phyloP scores from a whole-genome alignment of 2,113 vertebrate genomes.

The Scartelaos histophorus region DNA sequence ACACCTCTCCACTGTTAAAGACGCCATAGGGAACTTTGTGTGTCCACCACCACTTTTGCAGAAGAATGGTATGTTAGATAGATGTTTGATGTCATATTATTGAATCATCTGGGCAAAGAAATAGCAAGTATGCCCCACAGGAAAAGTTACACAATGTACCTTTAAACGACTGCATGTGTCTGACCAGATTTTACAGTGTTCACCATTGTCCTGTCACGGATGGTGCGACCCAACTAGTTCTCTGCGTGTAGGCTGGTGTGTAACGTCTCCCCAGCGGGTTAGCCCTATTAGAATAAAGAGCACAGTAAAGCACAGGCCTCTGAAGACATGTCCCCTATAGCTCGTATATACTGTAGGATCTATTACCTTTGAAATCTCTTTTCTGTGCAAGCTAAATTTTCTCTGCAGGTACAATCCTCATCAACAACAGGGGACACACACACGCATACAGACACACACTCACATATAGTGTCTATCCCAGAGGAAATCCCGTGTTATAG shows the following conservation, averaged over 20 bases:
- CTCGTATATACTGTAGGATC: slow-evolving; percentile 1
- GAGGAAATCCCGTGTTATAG: slow-evolving; percentile 40
- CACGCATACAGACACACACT: background rate
- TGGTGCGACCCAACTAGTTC: slow-evolving; percentile 13
- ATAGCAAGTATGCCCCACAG: no score
- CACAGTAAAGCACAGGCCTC: slow-evolving; percentile 34
- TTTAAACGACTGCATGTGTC: background rate
- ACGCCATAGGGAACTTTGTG: no score
- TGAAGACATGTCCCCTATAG: slow-evolving; percentile 30
- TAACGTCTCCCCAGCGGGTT: slow-evolving; percentile 41
- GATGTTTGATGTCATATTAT: no score
- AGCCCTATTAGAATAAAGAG: slow-evolving; percentile 52
- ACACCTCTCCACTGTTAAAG: no score
- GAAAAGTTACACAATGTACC: no score
- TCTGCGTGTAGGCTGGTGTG: slow-evolving; percentile 15
- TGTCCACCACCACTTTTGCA: no score
- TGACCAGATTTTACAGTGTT: slow-evolving; percentile 47
- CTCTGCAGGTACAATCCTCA: slow-evolving; percentile 11
- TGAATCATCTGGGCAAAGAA: no score
- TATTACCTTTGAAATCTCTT: slow-evolving; percentile 46
- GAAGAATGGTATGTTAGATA: no score
- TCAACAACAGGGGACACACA: slow-evolving; percentile 31
- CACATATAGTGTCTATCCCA: slow-evolving; percentile 10
- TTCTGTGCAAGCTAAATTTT: slow-evolving; percentile 18
- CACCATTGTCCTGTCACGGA: slow-evolving; percentile 22